Evolutionary conservation across 2,113 vertebrate species (phyloP).

Genomic region (Synodontis membranacea): DNA sequence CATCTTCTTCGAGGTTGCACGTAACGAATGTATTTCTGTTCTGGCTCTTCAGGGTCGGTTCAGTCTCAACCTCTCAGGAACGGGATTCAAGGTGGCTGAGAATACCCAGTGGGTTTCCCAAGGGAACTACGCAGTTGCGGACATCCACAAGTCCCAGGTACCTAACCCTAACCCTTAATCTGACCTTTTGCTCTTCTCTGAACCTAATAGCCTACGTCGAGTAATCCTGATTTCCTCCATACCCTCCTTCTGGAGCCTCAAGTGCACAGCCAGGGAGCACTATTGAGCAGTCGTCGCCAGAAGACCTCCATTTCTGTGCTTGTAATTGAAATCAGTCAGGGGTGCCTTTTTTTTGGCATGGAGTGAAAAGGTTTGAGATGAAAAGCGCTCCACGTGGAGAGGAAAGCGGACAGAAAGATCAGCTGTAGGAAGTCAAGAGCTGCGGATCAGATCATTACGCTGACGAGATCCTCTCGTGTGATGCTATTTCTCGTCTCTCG

Average conservation of each 20-base stretch:
- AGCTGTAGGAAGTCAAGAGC: slow-evolving; percentile 51
- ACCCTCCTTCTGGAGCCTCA: slow-evolving; percentile 33
- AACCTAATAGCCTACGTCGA: neutral
- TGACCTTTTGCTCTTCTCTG: neutral
- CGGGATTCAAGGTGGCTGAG: slow-evolving; percentile 81
- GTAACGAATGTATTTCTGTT: neutral
- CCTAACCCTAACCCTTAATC: slow-evolving; percentile 24
- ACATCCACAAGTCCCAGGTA: slow-evolving; percentile 88
- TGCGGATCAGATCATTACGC: slow-evolving; percentile 52
- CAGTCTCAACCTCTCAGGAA: slow-evolving; percentile 88
- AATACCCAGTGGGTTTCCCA: slow-evolving; percentile 85
- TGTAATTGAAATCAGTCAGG: slow-evolving; percentile 63
- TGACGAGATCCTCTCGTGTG: neutral
- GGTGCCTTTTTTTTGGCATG: slow-evolving; percentile 55
- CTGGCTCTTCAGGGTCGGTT: slow-evolving; percentile 81
- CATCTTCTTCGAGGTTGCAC: neutral
- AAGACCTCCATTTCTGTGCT: slow-evolving; percentile 52
- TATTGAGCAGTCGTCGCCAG: slow-evolving; percentile 58
- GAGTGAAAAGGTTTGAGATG: slow-evolving; percentile 43
- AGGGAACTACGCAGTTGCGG: slow-evolving; percentile 86
- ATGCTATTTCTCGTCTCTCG: neutral
- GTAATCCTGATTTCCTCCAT: neutral
- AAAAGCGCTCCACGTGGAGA: slow-evolving; percentile 47
- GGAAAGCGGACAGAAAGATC: slow-evolving; percentile 54
- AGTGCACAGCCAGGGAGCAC: slow-evolving; percentile 47